Evolutionary conservation across 2,113 vertebrate species (phyloP).

Genomic region (Cyprinodon variegatus): DNA sequence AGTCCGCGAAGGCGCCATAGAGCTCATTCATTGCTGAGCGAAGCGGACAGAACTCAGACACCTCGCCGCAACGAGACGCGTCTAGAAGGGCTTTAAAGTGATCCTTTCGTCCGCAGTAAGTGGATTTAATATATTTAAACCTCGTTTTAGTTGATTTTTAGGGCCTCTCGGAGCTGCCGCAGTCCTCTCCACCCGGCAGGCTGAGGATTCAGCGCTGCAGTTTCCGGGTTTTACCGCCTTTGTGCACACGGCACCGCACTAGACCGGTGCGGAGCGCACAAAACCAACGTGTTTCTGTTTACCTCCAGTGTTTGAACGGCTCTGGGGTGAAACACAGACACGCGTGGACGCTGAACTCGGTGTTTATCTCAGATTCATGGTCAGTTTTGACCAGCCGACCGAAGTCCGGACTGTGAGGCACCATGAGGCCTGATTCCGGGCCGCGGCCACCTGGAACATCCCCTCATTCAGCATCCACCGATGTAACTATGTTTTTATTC

Average conservation of each 20-base stretch:
- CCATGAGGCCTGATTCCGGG: conserved; percentile 24
- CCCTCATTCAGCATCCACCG: conserved; percentile 22
- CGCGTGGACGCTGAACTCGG: not conserved
- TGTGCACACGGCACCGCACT: conserved; percentile 79
- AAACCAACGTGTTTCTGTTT: conserved; percentile 69
- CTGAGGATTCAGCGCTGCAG: conserved; percentile 5
- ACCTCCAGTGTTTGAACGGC: conserved; percentile 26
- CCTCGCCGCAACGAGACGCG: not conserved
- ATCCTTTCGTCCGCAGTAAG: not conserved
- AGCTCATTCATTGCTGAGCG: not conserved
- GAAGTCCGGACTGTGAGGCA: not conserved
- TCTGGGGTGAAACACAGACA: not conserved
- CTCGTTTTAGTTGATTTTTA: rapidly evolving
- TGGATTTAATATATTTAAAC: rapidly evolving
- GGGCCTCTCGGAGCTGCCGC: rapidly evolving
- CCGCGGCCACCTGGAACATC: conserved; percentile 11
- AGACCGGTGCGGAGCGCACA: conserved; percentile 72
- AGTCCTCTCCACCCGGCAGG: conserved; percentile 24
- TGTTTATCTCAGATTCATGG: not conserved
- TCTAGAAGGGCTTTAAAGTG: not conserved
- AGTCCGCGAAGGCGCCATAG: conserved; percentile 28
- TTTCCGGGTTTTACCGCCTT: conserved; percentile 66
- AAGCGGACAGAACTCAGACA: not conserved
- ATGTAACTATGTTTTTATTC: not conserved
- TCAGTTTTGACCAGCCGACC: rapidly evolving